Base-by-base conservation (phyloP, 2,888 invertebrate genomes). In the Leucophora obtusa region DNA sequence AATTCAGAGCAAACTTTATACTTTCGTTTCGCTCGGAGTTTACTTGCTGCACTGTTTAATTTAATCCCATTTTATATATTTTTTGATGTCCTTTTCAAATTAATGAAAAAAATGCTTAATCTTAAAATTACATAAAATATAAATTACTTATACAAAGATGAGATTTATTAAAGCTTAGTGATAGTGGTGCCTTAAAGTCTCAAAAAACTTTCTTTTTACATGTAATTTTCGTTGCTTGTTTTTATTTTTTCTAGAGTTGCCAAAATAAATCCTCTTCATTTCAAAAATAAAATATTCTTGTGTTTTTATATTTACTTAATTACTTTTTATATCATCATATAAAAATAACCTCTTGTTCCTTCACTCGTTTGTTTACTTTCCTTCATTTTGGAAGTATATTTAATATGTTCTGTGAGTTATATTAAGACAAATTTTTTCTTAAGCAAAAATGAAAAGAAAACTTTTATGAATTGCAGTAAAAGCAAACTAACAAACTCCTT, bases 391-490 rank as follows among this genome's bases (percentile, higher is more conserved):
- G n/a, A n/a, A n/a, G n/a, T 21, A 10, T 6, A 18, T 54, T 54
- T 65, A 65, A 65, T 53, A 53, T n/a, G 38, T 54, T 18, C 21
- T 53, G 17, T 0, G 6, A n/a, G 53, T n/a, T 65, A 35, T 35
- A 2, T 10, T 51, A 2, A 65, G n/a, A 14, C 14, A 10, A 5
- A n/a, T 38, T 35, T 65, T 53, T 53, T 21, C 18, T 21, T 51
- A 5, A 24, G 14, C 28, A 7, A 24, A 7, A 3, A 51, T 9
- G 14, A 15, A 56, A 14, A 17, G 43, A 28, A 54, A n/a, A 8
- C 2, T 38, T 10, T 17, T 65, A 24, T 58, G 14, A 56, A 58
- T 35, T 59, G 51, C 38, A 59, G 18, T 66, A 66, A 66, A 65
- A 53, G 7, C 14, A 66, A 38, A 43, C 14, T 17, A 24, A 33